Evolutionary conservation across 2,888 invertebrate genomes (phyloP).

Genomic region (Rhamphomyia laevipes): DNA sequence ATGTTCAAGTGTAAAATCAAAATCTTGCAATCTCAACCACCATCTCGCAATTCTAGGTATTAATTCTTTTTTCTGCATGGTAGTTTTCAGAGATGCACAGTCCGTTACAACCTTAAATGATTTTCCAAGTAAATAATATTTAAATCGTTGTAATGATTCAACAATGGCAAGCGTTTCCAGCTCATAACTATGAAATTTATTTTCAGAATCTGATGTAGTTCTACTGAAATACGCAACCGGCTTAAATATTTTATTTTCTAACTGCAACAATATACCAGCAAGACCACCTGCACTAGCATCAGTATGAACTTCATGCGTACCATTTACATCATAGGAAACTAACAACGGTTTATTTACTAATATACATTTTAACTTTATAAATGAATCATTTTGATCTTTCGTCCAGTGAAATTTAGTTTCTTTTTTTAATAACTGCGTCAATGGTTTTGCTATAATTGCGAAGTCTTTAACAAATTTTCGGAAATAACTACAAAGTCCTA

Average conservation of each 20-base stretch:
- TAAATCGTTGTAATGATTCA: neutral
- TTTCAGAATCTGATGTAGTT: too few relatives aligned
- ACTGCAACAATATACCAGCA: neutral
- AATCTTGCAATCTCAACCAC: constrained; percentile 1
- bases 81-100: neutral
- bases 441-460: neutral
- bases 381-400: neutral
- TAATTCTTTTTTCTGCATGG: constrained; percentile 6
- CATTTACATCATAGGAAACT: neutral
- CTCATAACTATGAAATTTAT: too few relatives aligned
- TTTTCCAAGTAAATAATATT: neutral
- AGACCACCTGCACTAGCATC: neutral
- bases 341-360: neutral
- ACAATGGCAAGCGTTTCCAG: constrained; percentile 10
- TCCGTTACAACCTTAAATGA: neutral
- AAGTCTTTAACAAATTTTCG: neutral
- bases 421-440: neutral
- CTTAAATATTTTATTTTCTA: neutral
- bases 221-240: too few relatives aligned
- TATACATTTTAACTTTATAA: neutral
- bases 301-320: neutral
- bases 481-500: neutral
- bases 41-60: constrained; percentile 7
- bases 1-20: constrained; percentile 1
- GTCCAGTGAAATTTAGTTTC: neutral